phyloP scores from a whole-genome alignment of 1,140 invertebrate species.

The Globodera ellingtonae region DNA sequence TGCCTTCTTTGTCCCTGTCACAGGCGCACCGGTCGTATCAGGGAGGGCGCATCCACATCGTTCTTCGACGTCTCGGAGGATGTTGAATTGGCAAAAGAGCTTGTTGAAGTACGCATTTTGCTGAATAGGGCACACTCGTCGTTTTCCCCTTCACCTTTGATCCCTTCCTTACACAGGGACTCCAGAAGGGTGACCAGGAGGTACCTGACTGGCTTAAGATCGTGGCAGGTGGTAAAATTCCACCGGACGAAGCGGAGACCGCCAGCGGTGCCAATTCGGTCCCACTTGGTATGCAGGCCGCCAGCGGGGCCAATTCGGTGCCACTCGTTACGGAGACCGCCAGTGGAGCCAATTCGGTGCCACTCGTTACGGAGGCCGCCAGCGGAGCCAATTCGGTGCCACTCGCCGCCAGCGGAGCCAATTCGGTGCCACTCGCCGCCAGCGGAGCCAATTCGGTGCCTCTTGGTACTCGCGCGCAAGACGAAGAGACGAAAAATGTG shows the following conservation, averaged over 20 bases:
- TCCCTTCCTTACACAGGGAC: slow-evolving; percentile 33
- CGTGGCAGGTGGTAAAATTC: slow-evolving; percentile 25
- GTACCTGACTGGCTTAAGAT: slow-evolving; percentile 40
- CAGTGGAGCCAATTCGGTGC: background rate
- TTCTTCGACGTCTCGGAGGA: slow-evolving; percentile 50
- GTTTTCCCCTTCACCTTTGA: background rate
- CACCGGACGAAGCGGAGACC: slow-evolving; percentile 7
- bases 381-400: background rate
- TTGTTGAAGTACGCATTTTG: slow-evolving; percentile 39
- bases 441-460: background rate
- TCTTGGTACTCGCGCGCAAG: background rate
- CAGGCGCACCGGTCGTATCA: slow-evolving; percentile 74
- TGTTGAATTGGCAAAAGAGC: slow-evolving; percentile 23
- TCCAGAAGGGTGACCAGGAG: slow-evolving; percentile 36
- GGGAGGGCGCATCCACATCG: slow-evolving; percentile 41
- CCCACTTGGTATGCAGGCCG: no score
- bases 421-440: background rate
- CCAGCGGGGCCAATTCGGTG: background rate
- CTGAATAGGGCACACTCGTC: background rate
- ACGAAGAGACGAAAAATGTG: no score
- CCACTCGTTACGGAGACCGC: background rate
- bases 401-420: background rate
- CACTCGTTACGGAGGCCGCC: background rate
- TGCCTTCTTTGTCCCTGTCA: background rate
- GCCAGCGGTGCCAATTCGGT: background rate